These are phyloP conservation scores for Cheilinus undulatus DNA, from an alignment of 2,113 vertebrate genomes.

Conservation along the genomic window DNA sequence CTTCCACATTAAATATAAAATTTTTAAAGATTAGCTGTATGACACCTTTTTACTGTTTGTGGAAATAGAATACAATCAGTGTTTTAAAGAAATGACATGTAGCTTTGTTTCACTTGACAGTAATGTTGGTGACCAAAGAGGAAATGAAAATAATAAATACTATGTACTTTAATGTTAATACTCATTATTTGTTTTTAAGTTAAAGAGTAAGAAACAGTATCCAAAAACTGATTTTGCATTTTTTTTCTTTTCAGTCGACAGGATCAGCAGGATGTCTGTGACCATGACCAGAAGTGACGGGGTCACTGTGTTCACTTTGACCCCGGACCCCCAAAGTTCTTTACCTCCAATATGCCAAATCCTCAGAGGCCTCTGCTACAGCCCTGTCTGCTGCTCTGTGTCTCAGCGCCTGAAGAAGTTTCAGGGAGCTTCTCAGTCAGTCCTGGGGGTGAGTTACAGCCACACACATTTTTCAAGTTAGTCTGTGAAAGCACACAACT, in stretches of 20 bases:
- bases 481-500: neutral
- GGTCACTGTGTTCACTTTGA: conserved; percentile 71
- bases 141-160: too few species aligned
- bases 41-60: too few species aligned
- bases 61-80: too few species aligned
- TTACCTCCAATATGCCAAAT: conserved; percentile 75
- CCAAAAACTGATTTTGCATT: too few species aligned
- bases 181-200: too few species aligned
- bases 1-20: too few species aligned
- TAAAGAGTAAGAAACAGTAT: too few species aligned
- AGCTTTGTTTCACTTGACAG: too few species aligned
- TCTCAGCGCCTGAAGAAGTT: conserved; percentile 49
- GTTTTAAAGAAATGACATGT: too few species aligned
- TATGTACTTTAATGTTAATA: too few species aligned
- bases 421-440: conserved; percentile 39
- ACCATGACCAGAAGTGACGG: conserved; percentile 57
- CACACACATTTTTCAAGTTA: neutral
- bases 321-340: conserved; percentile 55
- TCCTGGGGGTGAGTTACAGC: conserved; percentile 70
- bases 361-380: conserved; percentile 72
- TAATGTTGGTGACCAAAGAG: too few species aligned
- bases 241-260: conserved; percentile 8
- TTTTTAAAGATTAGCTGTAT: too few species aligned
- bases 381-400: conserved; percentile 65
- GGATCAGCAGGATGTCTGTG: conserved; percentile 68